Evolutionary conservation across 2,888 invertebrate species (phyloP).

Genomic region (Pherbina coryleti): DNA sequence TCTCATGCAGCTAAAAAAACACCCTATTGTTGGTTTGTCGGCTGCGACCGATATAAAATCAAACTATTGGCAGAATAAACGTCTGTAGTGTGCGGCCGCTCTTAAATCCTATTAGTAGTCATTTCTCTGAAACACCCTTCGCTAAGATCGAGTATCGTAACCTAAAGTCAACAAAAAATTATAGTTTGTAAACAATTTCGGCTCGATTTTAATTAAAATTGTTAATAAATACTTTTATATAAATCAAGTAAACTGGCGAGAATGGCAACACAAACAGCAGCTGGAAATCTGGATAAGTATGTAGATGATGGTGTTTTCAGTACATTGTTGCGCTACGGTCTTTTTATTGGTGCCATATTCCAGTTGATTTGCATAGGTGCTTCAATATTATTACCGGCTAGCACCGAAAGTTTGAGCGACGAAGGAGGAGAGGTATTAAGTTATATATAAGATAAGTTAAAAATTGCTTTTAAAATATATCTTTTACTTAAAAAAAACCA

Average conservation of each 20-base stretch:
- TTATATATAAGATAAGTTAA: not conserved
- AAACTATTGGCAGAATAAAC: no score
- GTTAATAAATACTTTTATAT: not conserved
- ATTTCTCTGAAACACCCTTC: no score
- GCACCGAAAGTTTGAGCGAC: slow-evolving; percentile 33
- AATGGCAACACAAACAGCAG: slow-evolving; percentile 42
- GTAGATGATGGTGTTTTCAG: slow-evolving; percentile 78
- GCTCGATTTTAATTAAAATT: slow-evolving; percentile 1
- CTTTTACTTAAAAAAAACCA: slow-evolving; percentile 34
- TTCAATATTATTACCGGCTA: slow-evolving; percentile 79
- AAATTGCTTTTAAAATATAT: not conserved
- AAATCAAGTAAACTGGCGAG: slow-evolving; percentile 3
- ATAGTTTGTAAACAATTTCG: no score
- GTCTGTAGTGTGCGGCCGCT: no score
- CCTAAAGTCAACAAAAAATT: no score
- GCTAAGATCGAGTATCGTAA: no score
- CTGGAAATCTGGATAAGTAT: slow-evolving; percentile 60
- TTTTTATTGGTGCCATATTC: slow-evolving; percentile 89
- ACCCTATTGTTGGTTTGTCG: no score
- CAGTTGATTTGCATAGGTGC: slow-evolving; percentile 87
- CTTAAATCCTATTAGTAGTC: no score
- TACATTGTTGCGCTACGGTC: slow-evolving; percentile 81
- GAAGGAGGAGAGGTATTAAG: slow-evolving; percentile 50
- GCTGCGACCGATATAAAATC: no score
- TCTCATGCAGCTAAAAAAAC: no score